Evolutionary conservation across 2,888 invertebrate species (phyloP).

Genomic region (Dyspetes luteomarginatus): DNA sequence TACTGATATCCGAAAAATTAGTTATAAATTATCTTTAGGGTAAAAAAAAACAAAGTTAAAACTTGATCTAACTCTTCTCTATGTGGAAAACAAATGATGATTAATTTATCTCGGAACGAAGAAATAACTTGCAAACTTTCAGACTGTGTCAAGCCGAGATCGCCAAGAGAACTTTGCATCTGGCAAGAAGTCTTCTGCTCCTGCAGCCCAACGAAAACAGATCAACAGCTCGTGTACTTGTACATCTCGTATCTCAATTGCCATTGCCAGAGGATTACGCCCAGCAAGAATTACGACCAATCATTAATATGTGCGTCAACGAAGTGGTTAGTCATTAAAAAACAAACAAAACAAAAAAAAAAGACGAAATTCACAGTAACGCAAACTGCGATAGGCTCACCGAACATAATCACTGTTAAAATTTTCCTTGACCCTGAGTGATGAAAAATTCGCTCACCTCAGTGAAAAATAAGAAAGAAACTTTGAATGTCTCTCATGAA

Average conservation of each 20-base stretch:
- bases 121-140: conserved; percentile 62
- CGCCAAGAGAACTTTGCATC: conserved; percentile 84
- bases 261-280: conserved; percentile 87
- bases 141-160: conserved; percentile 86
- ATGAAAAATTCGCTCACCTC: not conserved
- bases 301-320: conserved; percentile 77
- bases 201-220: conserved; percentile 78
- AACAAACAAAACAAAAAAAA: conserved; percentile 8
- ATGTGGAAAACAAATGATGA: no score
- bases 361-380: conserved; percentile 25
- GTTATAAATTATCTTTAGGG: no score
- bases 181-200: conserved; percentile 83
- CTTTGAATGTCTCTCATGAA: conserved; percentile 7
- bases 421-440: conserved; percentile 24
- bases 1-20: no score
- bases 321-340: conserved; percentile 66
- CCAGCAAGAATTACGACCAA: conserved; percentile 83
- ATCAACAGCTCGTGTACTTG: conserved; percentile 79
- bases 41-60: no score
- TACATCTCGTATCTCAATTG: conserved; percentile 84
- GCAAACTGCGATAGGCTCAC: conserved; percentile 46
- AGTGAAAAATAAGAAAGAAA: not conserved
- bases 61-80: no score
- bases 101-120: no score
- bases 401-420: not conserved